Conservation (phyloP, 1,140 invertebrate species). For the Neotoxoptera formosana region DNA sequence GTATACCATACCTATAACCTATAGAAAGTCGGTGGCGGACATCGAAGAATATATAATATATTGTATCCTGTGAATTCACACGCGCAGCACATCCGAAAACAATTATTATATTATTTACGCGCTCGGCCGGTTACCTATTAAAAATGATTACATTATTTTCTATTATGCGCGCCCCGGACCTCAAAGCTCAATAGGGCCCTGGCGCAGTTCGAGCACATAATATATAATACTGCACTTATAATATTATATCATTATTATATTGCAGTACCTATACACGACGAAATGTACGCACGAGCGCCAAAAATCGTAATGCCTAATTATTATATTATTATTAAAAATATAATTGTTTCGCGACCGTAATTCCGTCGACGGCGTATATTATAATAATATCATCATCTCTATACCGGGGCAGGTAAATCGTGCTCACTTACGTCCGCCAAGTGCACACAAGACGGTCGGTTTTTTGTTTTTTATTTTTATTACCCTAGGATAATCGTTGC, state of each 20-base stretch:
- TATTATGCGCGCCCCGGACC: background rate
- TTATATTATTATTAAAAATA: background rate
- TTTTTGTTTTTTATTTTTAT: background rate
- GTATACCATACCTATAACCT: background rate
- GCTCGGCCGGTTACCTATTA: background rate
- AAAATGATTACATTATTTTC: background rate
- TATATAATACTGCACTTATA: too few relatives aligned
- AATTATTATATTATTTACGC: background rate
- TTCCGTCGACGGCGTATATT: background rate
- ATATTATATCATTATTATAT: background rate
- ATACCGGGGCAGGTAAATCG: background rate
- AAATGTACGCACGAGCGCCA: background rate
- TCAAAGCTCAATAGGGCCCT: background rate
- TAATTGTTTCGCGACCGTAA: background rate
- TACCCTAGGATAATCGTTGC: slow-evolving; percentile 3
- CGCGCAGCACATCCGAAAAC: background rate
- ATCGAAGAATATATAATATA: background rate
- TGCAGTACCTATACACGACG: background rate
- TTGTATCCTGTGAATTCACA: background rate
- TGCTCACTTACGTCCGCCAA: background rate
- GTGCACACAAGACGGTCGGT: background rate
- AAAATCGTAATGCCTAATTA: background rate
- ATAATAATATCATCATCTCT: background rate
- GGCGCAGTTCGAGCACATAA: background rate
- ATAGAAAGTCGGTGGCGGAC: background rate